phyloP scores from a whole-genome alignment of 1,140 invertebrate genomes.

The Kradibia gibbosae region DNA sequence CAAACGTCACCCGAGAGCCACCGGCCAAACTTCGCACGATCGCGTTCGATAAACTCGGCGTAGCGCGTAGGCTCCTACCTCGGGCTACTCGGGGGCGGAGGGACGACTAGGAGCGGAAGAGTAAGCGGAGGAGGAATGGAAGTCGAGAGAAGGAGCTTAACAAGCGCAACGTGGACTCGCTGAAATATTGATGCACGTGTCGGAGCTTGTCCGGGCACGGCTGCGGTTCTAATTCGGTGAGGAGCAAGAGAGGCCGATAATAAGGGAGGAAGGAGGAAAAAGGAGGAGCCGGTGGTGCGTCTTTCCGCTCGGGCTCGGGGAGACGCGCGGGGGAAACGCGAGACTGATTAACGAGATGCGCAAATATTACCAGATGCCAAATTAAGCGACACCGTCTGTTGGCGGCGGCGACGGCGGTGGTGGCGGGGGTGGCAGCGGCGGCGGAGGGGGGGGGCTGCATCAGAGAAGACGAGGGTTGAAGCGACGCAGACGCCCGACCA shows the following conservation, averaged over 20 bases:
- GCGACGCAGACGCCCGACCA: neutral
- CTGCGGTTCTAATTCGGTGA: conserved; percentile 36
- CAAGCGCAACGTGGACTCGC: neutral
- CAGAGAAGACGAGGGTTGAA: too few species aligned
- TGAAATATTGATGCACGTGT: conserved; percentile 45
- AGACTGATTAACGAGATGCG: conserved; percentile 41
- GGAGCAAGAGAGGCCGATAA: neutral
- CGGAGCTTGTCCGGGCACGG: neutral
- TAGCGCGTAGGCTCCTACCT: too few species aligned
- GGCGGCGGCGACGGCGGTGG: neutral
- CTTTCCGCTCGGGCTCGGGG: neutral
- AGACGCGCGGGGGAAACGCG: neutral
- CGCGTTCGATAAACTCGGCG: too few species aligned
- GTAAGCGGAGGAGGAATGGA: neutral
- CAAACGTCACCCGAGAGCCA: too few species aligned
- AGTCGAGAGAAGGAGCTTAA: neutral
- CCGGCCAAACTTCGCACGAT: too few species aligned
- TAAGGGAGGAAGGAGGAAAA: neutral
- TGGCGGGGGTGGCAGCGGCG: neutral
- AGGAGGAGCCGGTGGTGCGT: neutral
- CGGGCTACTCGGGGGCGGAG: too few species aligned
- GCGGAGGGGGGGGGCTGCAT: too few species aligned
- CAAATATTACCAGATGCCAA: conserved; percentile 19
- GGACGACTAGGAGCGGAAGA: neutral
- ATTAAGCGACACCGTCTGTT: neutral